Evolutionary conservation across 2,113 vertebrate species (phyloP).

Genomic region (Psittacara wagleri): DNA sequence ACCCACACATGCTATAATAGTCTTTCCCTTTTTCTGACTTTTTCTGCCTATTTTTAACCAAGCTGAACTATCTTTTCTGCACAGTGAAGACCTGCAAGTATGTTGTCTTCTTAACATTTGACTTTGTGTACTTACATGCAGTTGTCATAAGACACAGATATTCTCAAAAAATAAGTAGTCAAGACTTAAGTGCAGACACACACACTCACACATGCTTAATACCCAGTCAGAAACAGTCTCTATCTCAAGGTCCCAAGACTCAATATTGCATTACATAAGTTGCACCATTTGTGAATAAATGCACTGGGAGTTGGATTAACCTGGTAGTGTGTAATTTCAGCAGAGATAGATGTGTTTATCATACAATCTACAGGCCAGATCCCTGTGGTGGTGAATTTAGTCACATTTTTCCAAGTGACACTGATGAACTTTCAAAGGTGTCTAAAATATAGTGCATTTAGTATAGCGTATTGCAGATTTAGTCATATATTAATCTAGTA

Average conservation of each 20-base stretch:
- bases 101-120: background rate
- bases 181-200: background rate
- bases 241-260: background rate
- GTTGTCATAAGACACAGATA: background rate
- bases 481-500: background rate
- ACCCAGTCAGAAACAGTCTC: background rate
- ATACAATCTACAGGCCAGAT: background rate
- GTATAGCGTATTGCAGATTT: background rate
- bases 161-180: background rate
- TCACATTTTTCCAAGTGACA: background rate
- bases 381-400: background rate
- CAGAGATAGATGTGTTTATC: background rate
- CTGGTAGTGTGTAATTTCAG: background rate
- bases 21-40: background rate
- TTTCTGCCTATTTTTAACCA: background rate
- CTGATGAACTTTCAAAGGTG: background rate
- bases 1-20: conserved; percentile 4
- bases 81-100: background rate
- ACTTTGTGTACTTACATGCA: background rate
- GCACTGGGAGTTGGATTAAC: background rate
- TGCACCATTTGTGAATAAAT: background rate
- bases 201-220: background rate
- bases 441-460: background rate
- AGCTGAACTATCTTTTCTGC: background rate
- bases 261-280: background rate